Conservation (phyloP, 35 echinoderm and acorn worm genomes). For the Heliocidaris tuberculata region DNA sequence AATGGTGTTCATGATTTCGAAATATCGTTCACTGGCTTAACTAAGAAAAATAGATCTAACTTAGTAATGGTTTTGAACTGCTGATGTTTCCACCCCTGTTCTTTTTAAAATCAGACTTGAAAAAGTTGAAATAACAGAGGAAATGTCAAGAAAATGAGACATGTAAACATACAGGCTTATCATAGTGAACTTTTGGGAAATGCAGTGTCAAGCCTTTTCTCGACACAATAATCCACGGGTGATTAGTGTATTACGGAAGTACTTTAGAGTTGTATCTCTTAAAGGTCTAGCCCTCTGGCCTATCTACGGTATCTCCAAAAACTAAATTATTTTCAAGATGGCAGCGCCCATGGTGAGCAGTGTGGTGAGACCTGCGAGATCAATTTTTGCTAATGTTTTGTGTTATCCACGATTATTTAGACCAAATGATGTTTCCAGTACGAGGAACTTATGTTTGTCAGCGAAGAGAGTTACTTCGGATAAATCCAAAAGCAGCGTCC, state of each 20-base stretch:
- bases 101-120: too few species aligned
- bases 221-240: too few species aligned
- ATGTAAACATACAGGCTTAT: too few species aligned
- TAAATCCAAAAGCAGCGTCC: neutral
- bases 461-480: neutral
- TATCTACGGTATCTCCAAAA: neutral
- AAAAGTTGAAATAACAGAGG: too few species aligned
- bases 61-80: too few species aligned
- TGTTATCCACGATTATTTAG: neutral
- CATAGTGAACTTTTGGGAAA: too few species aligned
- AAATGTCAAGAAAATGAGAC: too few species aligned
- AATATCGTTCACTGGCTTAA: too few species aligned
- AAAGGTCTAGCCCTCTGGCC: neutral
- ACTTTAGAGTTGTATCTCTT: neutral
- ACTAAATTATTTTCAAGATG: neutral
- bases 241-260: neutral
- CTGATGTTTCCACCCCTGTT: too few species aligned
- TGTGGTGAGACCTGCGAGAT: neutral
- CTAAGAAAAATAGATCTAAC: too few species aligned
- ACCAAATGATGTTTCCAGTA: neutral
- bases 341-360: constrained; percentile 2
- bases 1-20: too few species aligned
- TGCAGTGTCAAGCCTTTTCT: too few species aligned
- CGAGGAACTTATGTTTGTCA: neutral
- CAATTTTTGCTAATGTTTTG: neutral